Base-by-base conservation (phyloP, 2,888 invertebrate species). In the Dynastes grantii region DNA sequence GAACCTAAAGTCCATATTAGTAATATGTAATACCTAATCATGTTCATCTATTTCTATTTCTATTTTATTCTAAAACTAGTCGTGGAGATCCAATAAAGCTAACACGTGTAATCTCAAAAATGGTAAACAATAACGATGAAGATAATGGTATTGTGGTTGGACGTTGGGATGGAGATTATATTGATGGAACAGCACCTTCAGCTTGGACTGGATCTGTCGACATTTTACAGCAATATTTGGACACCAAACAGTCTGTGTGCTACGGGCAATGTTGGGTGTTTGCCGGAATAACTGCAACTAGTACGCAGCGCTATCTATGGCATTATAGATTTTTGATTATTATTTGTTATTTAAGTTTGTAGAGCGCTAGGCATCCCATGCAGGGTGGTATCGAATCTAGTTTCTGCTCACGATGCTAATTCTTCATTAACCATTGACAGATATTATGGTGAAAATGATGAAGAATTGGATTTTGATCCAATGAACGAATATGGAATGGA, bases 211-310 rank as follows among this genome's bases (percentile, higher is more conserved):
- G 95, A 70, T 95, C 95, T 40, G 93, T 94, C 6, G 92, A 94
- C 64, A 96, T 96, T 84, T 88, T 96, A 75, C 92, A 93, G 76
- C 90, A 95, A 86, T 96, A 93, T 88, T 86, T 91, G 81, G 92
- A 91, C 86, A 93, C 90, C 0, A 90, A 91, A 80, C 88, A 90
- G 63, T 91, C 94, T 5, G 96, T 96, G 8, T 91, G 91, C 22
- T 97, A 95, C 84, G 96, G 96, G 2, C 96, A 97, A 86, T 96
- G 96, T 87, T 97, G 96, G 95, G 96, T 96, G 1, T 96, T 96
- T 85, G 94, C 96, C 45, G 96, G 95, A 0, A 93, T 96, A 13
- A 92, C 94, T 1, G 94, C 95, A n/a, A 93, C 96, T 82, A 90
- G 95, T 95, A 87, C 87, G 87, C 51, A 51, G 4, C 45, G 22